Conservation (phyloP, 2,888 invertebrate genomes). For the Lasioglossum morio region DNA sequence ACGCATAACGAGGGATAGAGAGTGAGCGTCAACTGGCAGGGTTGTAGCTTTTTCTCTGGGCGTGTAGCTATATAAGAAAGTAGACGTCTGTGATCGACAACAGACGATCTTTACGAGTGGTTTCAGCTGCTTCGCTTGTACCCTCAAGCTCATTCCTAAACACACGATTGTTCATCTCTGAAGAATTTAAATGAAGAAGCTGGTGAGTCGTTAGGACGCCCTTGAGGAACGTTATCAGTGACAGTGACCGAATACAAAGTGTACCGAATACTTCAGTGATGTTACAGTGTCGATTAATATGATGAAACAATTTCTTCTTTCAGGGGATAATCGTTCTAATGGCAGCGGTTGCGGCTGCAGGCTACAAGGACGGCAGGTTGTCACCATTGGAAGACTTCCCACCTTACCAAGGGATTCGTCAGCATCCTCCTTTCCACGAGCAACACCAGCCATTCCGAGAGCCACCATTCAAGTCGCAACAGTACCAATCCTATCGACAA, state of each 20-base stretch:
- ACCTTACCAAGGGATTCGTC: slow-evolving; percentile 64
- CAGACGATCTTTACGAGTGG: slow-evolving; percentile 38
- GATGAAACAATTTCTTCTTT: slow-evolving; percentile 2
- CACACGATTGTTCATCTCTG: background rate
- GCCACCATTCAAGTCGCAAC: slow-evolving; percentile 56
- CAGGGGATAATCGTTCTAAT: slow-evolving; percentile 73
- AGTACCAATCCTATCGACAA: slow-evolving; percentile 44
- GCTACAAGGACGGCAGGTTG: slow-evolving; percentile 61
- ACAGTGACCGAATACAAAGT: background rate
- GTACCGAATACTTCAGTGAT: background rate
- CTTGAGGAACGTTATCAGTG: background rate
- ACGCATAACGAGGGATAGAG: slow-evolving; percentile 21
- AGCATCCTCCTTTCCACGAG: slow-evolving; percentile 60
- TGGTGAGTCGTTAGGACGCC: slow-evolving; percentile 44
- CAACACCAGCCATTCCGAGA: slow-evolving; percentile 67
- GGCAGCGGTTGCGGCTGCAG: slow-evolving; percentile 61
- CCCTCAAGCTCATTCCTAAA: background rate
- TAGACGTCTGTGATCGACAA: slow-evolving; percentile 42
- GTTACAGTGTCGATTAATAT: background rate
- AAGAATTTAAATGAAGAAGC: slow-evolving; percentile 37
- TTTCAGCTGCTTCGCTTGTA: slow-evolving; percentile 2
- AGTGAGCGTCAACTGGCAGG: slow-evolving; percentile 17
- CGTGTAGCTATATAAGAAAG: slow-evolving; percentile 60
- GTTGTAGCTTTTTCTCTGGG: slow-evolving; percentile 18
- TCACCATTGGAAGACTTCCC: slow-evolving; percentile 68